Conservation (phyloP, 2,797 vertebrate genomes). For the Bothrops alternatus region DNA sequence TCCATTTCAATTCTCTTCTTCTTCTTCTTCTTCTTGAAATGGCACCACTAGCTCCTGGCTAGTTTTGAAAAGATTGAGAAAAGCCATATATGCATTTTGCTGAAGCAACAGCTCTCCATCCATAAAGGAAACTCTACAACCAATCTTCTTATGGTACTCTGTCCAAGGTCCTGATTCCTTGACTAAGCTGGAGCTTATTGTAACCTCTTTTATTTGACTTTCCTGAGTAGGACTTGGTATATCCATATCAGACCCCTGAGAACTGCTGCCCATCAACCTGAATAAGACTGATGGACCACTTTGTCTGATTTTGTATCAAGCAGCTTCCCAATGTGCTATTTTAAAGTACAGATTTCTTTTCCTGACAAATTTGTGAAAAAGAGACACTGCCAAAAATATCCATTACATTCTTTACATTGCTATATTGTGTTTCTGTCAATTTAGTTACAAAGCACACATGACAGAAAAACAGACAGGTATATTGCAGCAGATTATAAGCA, state of each 20-base stretch:
- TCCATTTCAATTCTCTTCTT: not conserved
- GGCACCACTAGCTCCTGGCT: not conserved
- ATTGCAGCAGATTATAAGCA: not conserved
- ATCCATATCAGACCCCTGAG: not conserved
- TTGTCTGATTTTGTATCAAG: not conserved
- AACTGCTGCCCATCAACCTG: not conserved
- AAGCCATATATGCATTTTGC: not conserved
- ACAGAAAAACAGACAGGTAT: not conserved
- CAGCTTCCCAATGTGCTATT: not conserved
- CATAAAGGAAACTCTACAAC: not conserved
- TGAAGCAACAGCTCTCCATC: not conserved
- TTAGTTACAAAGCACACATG: not conserved
- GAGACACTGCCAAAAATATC: not conserved
- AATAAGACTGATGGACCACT: not conserved
- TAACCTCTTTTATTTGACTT: not conserved
- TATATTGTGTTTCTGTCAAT: not conserved
- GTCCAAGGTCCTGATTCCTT: not conserved
- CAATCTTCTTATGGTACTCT: not conserved
- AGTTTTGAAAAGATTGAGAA: not conserved
- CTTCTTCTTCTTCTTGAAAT: not conserved
- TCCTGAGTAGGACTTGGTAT: not conserved
- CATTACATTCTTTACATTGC: not conserved
- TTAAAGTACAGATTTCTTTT: not conserved
- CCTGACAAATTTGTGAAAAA: not conserved
- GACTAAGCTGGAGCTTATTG: not conserved